These are phyloP conservation scores for Eupithecia dodoneata DNA, from an alignment of 2,888 invertebrate species.

Conservation along the genomic window DNA sequence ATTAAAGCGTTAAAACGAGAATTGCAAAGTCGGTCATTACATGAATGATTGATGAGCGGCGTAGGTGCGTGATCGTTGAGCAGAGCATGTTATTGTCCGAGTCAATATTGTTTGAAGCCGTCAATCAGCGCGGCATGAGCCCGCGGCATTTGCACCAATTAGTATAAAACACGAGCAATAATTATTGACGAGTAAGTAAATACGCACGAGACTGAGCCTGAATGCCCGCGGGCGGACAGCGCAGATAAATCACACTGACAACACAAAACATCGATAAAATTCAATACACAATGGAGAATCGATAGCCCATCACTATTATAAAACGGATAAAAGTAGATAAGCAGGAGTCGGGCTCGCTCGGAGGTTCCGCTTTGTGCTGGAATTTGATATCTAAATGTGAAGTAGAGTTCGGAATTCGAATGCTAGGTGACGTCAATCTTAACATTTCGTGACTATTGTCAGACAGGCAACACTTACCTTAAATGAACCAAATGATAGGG, in stretches of 20 bases:
- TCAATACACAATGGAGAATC: slow-evolving; percentile 49
- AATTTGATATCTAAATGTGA: neutral
- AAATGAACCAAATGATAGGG: neutral
- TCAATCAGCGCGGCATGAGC: slow-evolving; percentile 16
- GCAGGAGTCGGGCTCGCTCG: neutral
- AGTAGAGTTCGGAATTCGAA: neutral
- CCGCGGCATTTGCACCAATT: slow-evolving; percentile 26
- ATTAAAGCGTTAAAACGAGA: neutral
- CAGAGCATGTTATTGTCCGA: neutral
- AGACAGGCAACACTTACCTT: neutral
- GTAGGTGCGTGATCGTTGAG: neutral
- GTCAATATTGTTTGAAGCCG: neutral
- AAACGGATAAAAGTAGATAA: slow-evolving; percentile 29
- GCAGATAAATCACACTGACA: slow-evolving; percentile 61
- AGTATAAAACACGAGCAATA: slow-evolving; percentile 39
- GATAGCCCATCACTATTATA: slow-evolving; percentile 42
- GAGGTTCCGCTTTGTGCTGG: neutral
- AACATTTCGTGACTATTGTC: neutral
- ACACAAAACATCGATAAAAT: slow-evolving; percentile 51
- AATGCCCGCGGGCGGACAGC: slow-evolving; percentile 57
- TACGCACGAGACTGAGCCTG: slow-evolving; percentile 54
- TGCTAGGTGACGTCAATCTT: neutral
- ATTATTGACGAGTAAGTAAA: slow-evolving; percentile 45
- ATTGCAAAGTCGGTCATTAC: neutral
- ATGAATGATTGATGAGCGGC: slow-evolving; percentile 1